Evolutionary conservation across 2,797 vertebrate genomes (phyloP).

Genomic region (Catamblyrhynchus diadema): DNA sequence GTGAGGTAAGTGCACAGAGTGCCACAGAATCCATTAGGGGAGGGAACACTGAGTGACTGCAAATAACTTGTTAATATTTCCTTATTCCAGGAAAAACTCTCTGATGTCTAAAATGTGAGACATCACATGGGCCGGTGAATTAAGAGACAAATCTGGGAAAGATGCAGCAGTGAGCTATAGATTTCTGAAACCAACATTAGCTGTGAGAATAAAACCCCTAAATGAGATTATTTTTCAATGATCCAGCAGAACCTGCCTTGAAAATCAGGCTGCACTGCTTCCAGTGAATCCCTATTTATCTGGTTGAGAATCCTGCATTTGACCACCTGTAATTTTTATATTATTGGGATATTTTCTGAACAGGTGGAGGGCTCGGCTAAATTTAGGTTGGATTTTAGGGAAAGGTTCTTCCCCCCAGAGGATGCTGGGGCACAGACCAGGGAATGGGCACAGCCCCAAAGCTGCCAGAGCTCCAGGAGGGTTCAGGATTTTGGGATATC

Average conservation of each 20-base stretch:
- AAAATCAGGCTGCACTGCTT: background rate
- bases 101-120: background rate
- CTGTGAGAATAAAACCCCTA: background rate
- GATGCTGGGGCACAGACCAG: background rate
- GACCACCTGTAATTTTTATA: background rate
- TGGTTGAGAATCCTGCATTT: background rate
- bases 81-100: slow-evolving; percentile 49
- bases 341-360: background rate
- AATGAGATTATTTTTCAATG: background rate
- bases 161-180: background rate
- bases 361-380: background rate
- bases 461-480: background rate
- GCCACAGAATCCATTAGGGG: slow-evolving; percentile 35
- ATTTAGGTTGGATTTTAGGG: background rate
- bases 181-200: background rate
- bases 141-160: background rate
- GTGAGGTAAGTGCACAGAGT: slow-evolving; percentile 15
- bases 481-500: background rate
- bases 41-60: background rate
- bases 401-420: background rate
- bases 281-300: background rate
- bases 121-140: background rate
- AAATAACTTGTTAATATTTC: slow-evolving; percentile 33
- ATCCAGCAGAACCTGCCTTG: background rate
- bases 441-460: background rate